These are phyloP conservation scores for Zaprionus taronus DNA, from an alignment of 1,140 invertebrate species.

Conservation along the genomic window DNA sequence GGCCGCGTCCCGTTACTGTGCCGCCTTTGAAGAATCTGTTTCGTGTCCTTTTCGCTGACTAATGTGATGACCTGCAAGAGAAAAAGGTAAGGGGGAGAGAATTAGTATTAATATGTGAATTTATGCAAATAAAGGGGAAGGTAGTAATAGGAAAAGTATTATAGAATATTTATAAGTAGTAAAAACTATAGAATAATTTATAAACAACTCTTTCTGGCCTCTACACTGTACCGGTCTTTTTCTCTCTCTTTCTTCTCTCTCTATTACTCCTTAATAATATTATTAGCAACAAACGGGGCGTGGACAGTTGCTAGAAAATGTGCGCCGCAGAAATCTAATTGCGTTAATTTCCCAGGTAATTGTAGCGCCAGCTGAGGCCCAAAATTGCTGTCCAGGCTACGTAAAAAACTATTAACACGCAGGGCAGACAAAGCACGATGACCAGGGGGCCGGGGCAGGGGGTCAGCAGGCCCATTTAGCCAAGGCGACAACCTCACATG, in stretches of 20 bases:
- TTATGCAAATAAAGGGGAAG: slow-evolving; percentile 10
- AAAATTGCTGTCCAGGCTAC: slow-evolving; percentile 46
- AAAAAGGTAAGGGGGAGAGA: slow-evolving; percentile 6
- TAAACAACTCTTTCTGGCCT: not conserved
- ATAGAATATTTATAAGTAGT: not conserved
- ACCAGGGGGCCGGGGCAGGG: not conserved
- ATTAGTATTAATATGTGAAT: slow-evolving; percentile 33
- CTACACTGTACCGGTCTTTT: not conserved
- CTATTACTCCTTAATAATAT: slow-evolving; percentile 24
- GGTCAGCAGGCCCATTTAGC: no score
- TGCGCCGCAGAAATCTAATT: slow-evolving; percentile 58
- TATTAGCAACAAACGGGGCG: slow-evolving; percentile 33
- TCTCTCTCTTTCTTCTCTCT: not conserved
- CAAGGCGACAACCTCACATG: slow-evolving; percentile 7
- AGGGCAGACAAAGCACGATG: slow-evolving; percentile 19
- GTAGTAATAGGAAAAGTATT: not conserved
- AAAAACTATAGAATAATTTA: not conserved
- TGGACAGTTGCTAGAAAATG: slow-evolving; percentile 19
- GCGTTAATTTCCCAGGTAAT: slow-evolving; percentile 77
- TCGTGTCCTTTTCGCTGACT: slow-evolving; percentile 41
- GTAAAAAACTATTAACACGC: slow-evolving; percentile 75
- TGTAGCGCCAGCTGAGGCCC: slow-evolving; percentile 44
- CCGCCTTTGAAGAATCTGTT: slow-evolving; percentile 22
- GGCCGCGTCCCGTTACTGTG: slow-evolving; percentile 38
- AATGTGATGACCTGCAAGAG: slow-evolving; percentile 40